Conservation (phyloP, 2,888 invertebrate species). For the Drosophila multiciliata region DNA sequence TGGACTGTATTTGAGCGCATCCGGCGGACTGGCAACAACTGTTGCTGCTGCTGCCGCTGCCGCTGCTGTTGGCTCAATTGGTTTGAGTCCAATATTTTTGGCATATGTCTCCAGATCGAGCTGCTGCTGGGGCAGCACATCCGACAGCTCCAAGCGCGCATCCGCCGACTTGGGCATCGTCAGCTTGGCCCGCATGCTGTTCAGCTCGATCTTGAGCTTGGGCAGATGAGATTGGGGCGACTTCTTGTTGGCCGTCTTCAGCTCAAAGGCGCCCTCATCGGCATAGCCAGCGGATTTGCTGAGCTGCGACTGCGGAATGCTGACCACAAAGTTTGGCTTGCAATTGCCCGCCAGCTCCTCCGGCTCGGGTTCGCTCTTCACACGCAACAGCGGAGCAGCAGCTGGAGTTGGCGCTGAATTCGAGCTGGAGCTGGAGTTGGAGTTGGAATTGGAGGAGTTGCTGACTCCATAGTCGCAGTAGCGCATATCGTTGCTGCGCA, state of each 20-base stretch:
- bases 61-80: slow-evolving; percentile 70
- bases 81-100: slow-evolving; percentile 84
- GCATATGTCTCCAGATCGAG: slow-evolving; percentile 84
- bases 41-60: neutral
- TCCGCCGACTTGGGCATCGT: slow-evolving; percentile 81
- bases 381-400: slow-evolving; percentile 54
- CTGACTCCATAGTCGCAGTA: slow-evolving; percentile 79
- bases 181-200: slow-evolving; percentile 81
- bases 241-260: slow-evolving; percentile 83
- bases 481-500: slow-evolving; percentile 84
- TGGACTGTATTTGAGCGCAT: slow-evolving; percentile 76
- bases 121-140: slow-evolving; percentile 38
- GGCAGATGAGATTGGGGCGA: slow-evolving; percentile 69
- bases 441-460: slow-evolving; percentile 12
- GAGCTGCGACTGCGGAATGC: slow-evolving; percentile 83
- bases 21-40: slow-evolving; percentile 13
- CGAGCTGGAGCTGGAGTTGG: slow-evolving; percentile 23
- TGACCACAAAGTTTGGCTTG: slow-evolving; percentile 81
- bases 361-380: slow-evolving; percentile 60
- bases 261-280: slow-evolving; percentile 80
- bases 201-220: slow-evolving; percentile 83
- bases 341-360: slow-evolving; percentile 18
- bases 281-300: slow-evolving; percentile 69
- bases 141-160: slow-evolving; percentile 64
- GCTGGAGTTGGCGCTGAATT: neutral